Evolutionary conservation across 2,888 invertebrate species (phyloP).

Genomic region (Rhabditophanes sp.): DNA sequence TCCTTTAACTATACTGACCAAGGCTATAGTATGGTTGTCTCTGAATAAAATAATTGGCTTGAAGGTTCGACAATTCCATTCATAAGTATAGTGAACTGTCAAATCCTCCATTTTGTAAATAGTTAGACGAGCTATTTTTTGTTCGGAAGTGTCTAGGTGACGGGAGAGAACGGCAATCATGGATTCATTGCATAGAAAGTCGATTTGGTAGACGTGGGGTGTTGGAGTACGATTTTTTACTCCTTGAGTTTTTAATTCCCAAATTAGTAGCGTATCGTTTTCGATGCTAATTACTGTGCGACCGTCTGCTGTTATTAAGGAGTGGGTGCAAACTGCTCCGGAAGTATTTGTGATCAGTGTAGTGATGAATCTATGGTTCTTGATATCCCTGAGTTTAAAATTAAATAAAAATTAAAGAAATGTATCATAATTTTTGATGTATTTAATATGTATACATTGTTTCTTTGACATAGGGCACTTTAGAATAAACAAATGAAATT

Average conservation of each 20-base stretch:
- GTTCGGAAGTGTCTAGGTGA: conserved; percentile 32
- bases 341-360: conserved; percentile 31
- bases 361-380: conserved; percentile 26
- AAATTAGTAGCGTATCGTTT: conserved; percentile 26
- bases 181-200: conserved; percentile 21
- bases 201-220: conserved; percentile 21
- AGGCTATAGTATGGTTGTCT: conserved; percentile 16
- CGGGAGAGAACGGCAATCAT: conserved; percentile 23
- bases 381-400: conserved; percentile 9
- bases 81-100: conserved; percentile 23
- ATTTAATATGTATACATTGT: conserved; percentile 1
- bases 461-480: background rate
- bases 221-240: conserved; percentile 23
- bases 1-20: conserved; percentile 19
- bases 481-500: background rate
- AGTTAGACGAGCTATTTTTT: conserved; percentile 26
- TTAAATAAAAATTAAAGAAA: conserved; percentile 5
- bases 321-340: conserved; percentile 30
- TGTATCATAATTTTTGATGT: conserved; percentile 4
- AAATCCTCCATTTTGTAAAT: conserved; percentile 20
- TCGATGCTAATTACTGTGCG: conserved; percentile 15
- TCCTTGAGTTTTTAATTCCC: conserved; percentile 34
- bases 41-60: conserved; percentile 6
- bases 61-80: conserved; percentile 31
- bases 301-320: conserved; percentile 24